Base-by-base conservation (phyloP, 1,140 invertebrate species). In the Magallana ariakensis region DNA sequence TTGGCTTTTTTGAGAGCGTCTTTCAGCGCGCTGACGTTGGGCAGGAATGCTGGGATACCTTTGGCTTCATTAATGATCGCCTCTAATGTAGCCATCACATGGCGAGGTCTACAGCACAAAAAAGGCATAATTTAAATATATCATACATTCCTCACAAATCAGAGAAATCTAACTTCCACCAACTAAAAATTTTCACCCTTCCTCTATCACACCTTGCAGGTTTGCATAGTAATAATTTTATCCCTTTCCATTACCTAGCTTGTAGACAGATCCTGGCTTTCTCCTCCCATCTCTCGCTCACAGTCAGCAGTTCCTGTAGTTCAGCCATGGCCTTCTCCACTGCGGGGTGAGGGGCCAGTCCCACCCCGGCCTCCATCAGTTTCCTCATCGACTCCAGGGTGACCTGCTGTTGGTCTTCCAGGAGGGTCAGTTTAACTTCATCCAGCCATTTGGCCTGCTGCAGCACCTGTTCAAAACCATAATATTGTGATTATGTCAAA, bases 201-300 rank as follows among this genome's bases (percentile, higher is more conserved):
- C 4, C 66, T 26, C 22, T 26, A 9, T 26, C 66, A 75, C 1
- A 13, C 66, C 8, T 10, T 70, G n/a, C 33, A 46, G 33, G 33
- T 46, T 46, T 46, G 33, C 33, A 46, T 46, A 46, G 3, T 0
- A 46, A 46, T 46, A 5, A 46, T 46, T 5, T 46, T 46, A 46
- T 46, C 33, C 33, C 5, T 4, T 13, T 26, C 9, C 57, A 83
- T 81, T 93, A 96, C 95, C 95, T 95, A 10, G 95, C 94, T 85
- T 95, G 95, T 1, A 98, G 95, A 87, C 97, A 96, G 54, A 96
- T 95, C 85, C 96, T 96, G 0, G 97, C 98, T 92, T 97, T 97
- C 19, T 96, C 96, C 93, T 99, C 98, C 97, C 97, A 98, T 46
- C 96, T 96, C 92, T 98, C 97, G 82, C 98, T 97, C 92, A 96